phyloP scores from a whole-genome alignment of 2,113 vertebrate species.

The Candoia aspera region DNA sequence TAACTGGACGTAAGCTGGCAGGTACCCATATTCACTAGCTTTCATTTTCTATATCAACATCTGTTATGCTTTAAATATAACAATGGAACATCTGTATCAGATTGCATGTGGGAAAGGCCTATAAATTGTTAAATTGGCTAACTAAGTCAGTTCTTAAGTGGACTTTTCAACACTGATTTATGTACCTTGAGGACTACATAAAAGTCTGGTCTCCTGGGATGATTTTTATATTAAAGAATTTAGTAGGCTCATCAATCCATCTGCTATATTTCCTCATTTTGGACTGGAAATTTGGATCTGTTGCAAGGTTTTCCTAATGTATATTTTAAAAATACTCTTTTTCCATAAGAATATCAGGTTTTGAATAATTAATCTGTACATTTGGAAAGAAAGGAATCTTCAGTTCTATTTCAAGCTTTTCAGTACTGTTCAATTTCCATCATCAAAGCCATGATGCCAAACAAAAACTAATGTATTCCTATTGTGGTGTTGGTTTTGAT shows the following conservation, averaged over 20 bases:
- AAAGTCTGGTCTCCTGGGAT: conserved; percentile 41
- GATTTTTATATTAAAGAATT: conserved; percentile 53
- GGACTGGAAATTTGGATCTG: conserved; percentile 15
- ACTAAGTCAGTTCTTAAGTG: conserved; percentile 63
- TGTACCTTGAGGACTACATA: conserved; percentile 47
- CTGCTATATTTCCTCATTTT: conserved; percentile 37
- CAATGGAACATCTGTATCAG: conserved; percentile 24
- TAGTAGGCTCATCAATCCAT: conserved; percentile 49
- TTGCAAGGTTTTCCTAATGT: conserved; percentile 33
- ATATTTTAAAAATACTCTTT: conserved; percentile 1
- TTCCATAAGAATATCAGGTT: not conserved
- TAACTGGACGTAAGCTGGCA: not conserved
- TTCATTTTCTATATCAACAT: not conserved
- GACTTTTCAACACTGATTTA: conserved; percentile 56
- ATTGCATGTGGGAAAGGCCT: conserved; percentile 41
- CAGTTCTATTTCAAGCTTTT: not conserved
- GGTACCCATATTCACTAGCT: not conserved
- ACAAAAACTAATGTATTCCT: not conserved
- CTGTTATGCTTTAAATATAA: conserved; percentile 27
- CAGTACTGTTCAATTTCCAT: not conserved
- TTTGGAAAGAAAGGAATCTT: not conserved
- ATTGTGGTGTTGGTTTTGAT: not conserved
- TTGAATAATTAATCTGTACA: not conserved
- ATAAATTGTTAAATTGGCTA: conserved; percentile 50
- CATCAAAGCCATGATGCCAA: not conserved